phyloP scores from a whole-genome alignment of 2,888 invertebrate species.

The Agonopterix arenella region DNA sequence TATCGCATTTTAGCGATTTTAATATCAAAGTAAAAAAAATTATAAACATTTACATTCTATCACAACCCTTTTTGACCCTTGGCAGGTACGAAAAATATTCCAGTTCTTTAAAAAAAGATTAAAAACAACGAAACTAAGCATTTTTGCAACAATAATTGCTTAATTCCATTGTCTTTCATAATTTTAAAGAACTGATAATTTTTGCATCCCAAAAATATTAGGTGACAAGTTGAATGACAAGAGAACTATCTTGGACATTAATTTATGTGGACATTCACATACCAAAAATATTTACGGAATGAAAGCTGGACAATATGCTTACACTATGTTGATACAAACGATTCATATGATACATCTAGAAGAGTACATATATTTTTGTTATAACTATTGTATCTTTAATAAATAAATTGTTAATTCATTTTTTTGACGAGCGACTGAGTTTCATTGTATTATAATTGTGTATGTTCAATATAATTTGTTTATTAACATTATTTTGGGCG shows the following conservation, averaged over 20 bases:
- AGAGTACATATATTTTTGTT: conserved; percentile 67
- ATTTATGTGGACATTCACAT: conserved; percentile 57
- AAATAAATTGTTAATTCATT: conserved; percentile 60
- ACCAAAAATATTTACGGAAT: conserved; percentile 54
- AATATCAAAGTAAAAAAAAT: too few species aligned
- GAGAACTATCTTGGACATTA: conserved; percentile 45
- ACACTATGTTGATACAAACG: conserved; percentile 30
- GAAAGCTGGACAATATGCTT: conserved; percentile 29
- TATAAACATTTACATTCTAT: too few species aligned
- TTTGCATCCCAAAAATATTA: too few species aligned
- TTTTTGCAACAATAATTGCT: too few species aligned
- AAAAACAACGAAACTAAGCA: too few species aligned
- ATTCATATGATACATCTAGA: conserved; percentile 29
- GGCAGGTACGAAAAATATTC: too few species aligned
- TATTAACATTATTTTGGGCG: conserved; percentile 9
- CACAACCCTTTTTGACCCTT: too few species aligned
- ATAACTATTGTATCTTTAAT: conserved; percentile 51
- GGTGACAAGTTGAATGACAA: conserved; percentile 30
- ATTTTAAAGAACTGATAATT: too few species aligned
- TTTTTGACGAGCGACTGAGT: conserved; percentile 56
- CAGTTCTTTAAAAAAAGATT: too few species aligned
- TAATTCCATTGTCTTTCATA: too few species aligned
- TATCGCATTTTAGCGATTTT: too few species aligned
- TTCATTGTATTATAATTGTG: conserved; percentile 45
- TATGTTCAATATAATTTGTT: background rate